Percentiles rank a stretch among this genome's conserved stretches.
Conservation (phyloP, 2,888 invertebrate genomes). For the Nomada hirtipes region DNA sequence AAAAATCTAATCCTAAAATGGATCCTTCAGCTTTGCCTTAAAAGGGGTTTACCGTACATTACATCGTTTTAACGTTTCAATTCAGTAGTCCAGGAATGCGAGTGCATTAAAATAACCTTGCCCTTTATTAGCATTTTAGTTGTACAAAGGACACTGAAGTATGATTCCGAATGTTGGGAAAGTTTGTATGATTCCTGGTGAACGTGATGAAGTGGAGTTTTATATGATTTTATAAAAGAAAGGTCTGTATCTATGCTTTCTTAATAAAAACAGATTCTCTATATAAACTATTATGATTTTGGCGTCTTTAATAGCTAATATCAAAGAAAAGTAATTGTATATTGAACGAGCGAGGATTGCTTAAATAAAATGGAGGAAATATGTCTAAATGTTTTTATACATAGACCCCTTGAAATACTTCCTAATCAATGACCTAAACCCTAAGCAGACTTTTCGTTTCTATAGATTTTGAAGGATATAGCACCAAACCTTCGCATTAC, state of each 20-base stretch:
- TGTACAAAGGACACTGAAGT: neutral
- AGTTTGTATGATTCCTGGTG: neutral
- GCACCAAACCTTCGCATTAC: neutral
- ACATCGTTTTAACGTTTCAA: neutral
- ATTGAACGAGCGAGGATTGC: neutral
- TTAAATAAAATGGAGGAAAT: conserved; percentile 4
- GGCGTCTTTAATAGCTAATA: neutral
- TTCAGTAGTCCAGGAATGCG: neutral
- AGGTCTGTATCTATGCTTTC: neutral
- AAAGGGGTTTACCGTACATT: conserved; percentile 10
- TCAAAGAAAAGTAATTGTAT: conserved; percentile 19
- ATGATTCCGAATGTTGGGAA: neutral
- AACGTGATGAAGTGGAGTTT: conserved; percentile 24
- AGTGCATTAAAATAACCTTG: conserved; percentile 6
- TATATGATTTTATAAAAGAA: neutral
- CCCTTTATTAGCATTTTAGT: conserved; percentile 28
- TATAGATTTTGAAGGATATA: neutral
- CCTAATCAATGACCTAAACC: neutral
- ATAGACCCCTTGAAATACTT: neutral
- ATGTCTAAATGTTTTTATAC: neutral
- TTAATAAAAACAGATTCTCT: neutral
- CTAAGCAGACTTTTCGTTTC: neutral
- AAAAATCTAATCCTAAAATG: conserved; percentile 13
- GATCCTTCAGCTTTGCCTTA: neutral
- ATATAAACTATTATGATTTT: neutral